Evolutionary conservation across 2,888 invertebrate species (phyloP).

Genomic region (Ectemnius lituratus): DNA sequence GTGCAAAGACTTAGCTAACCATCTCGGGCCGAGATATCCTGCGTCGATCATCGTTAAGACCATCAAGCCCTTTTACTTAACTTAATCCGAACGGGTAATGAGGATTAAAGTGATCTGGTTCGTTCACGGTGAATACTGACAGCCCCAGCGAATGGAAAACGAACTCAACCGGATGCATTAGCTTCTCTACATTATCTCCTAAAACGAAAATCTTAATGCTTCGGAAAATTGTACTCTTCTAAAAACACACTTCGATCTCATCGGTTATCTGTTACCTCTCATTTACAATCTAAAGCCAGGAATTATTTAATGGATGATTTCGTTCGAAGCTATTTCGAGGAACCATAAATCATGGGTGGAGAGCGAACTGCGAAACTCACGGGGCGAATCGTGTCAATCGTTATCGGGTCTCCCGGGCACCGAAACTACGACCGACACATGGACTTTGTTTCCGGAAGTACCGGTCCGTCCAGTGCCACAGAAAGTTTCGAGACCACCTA

Average conservation of each 20-base stretch:
- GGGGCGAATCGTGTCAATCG: conserved; percentile 3
- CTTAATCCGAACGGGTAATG: conserved; percentile 51
- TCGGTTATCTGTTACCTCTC: too few relatives aligned
- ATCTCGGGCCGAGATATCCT: conserved; percentile 40
- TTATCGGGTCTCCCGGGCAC: background rate
- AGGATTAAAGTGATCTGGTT: conserved; percentile 54
- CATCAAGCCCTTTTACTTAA: conserved; percentile 61
- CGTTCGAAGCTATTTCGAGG: conserved; percentile 6
- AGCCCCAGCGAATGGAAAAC: conserved; percentile 33
- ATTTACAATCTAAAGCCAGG: too few relatives aligned
- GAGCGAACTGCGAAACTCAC: conserved; percentile 7
- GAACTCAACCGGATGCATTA: conserved; percentile 31
- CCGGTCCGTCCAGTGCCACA: conserved; percentile 1
- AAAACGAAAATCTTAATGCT: too few relatives aligned
- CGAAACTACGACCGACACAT: background rate
- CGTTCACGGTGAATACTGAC: conserved; percentile 38
- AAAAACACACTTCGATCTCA: too few relatives aligned
- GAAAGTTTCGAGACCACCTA: conserved; percentile 43
- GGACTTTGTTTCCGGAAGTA: conserved; percentile 15
- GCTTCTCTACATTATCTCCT: background rate
- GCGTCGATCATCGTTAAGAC: conserved; percentile 63
- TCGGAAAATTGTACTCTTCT: too few relatives aligned
- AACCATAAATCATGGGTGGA: conserved; percentile 17
- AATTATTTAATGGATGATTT: too few relatives aligned
- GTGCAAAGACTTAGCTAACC: conserved; percentile 46